These are phyloP conservation scores for Rhodophaea formosa DNA, from an alignment of 2,888 invertebrate species.

Conservation along the genomic window DNA sequence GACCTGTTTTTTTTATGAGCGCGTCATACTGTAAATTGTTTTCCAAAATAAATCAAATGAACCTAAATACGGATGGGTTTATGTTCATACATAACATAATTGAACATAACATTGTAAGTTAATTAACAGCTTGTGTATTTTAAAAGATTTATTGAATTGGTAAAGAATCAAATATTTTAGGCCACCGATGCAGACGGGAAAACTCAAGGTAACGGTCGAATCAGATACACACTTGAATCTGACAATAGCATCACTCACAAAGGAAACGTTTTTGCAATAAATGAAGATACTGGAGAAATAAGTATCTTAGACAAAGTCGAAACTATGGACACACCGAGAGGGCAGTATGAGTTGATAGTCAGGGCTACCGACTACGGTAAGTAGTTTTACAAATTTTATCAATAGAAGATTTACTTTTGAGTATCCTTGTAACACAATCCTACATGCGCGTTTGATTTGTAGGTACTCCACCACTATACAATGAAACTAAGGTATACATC, in stretches of 20 bases:
- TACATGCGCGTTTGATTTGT: slow-evolving; percentile 7
- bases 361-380: slow-evolving; percentile 87
- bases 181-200: slow-evolving; percentile 89
- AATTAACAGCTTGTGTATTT: too few relatives aligned
- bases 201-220: slow-evolving; percentile 84
- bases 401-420: too few relatives aligned
- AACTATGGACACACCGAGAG: slow-evolving; percentile 87
- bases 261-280: slow-evolving; percentile 84
- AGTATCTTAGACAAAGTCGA: slow-evolving; percentile 83
- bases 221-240: slow-evolving; percentile 84
- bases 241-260: slow-evolving; percentile 85
- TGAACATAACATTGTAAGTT: too few relatives aligned
- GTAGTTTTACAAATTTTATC: not conserved
- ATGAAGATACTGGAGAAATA: slow-evolving; percentile 86
- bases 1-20: too few relatives aligned
- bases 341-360: slow-evolving; percentile 85
- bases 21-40: too few relatives aligned
- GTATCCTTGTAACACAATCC: too few relatives aligned
- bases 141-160: too few relatives aligned
- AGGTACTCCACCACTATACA: slow-evolving; percentile 83
- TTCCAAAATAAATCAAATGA: too few relatives aligned
- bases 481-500: slow-evolving; percentile 84
- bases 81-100: too few relatives aligned
- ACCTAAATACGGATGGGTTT: too few relatives aligned
- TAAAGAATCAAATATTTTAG: slow-evolving; percentile 46